These are phyloP conservation scores for Bovichtus diacanthus DNA, from an alignment of 2,797 vertebrate genomes.

Conservation along the genomic window DNA sequence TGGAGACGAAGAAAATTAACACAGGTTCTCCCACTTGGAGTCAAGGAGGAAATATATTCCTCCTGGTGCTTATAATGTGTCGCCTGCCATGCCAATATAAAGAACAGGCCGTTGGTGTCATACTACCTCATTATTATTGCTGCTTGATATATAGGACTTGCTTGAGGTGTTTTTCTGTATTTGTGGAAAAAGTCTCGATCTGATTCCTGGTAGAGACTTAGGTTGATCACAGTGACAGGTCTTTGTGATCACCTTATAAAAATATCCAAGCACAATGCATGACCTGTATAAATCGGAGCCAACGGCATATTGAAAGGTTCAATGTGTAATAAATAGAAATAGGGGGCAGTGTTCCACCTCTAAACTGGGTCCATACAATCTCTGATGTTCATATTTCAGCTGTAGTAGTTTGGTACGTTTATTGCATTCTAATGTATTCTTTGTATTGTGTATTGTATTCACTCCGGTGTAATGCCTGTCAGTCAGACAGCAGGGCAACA, in stretches of 20 bases:
- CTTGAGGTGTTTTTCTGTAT: conserved; percentile 14
- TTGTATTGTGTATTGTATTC: too few species aligned
- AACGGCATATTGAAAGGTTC: conserved; percentile 68
- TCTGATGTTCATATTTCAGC: too few species aligned
- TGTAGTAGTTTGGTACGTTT: too few species aligned
- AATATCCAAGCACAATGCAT: conserved; percentile 45
- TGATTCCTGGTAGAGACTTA: conserved; percentile 19
- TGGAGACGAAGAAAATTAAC: conserved; percentile 65
- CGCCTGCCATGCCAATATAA: conserved; percentile 47
- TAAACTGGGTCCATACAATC: too few species aligned
- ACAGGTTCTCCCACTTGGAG: conserved; percentile 65
- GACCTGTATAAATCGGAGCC: conserved; percentile 77
- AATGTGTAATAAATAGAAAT: too few species aligned
- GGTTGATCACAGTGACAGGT: conserved; percentile 40
- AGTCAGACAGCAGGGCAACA: too few species aligned
- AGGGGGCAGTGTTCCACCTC: too few species aligned
- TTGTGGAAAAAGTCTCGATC: conserved; percentile 26
- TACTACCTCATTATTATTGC: conserved; percentile 33
- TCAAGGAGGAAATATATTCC: conserved; percentile 71
- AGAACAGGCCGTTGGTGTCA: conserved; percentile 47
- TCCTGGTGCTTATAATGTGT: conserved; percentile 61
- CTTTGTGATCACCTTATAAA: conserved; percentile 57
- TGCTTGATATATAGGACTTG: conserved; percentile 43
- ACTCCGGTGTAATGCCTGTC: too few species aligned
- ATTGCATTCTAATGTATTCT: too few species aligned